Evolutionary conservation across 2,113 vertebrate species (phyloP).

Genomic region (Phylloscopus whistleri): DNA sequence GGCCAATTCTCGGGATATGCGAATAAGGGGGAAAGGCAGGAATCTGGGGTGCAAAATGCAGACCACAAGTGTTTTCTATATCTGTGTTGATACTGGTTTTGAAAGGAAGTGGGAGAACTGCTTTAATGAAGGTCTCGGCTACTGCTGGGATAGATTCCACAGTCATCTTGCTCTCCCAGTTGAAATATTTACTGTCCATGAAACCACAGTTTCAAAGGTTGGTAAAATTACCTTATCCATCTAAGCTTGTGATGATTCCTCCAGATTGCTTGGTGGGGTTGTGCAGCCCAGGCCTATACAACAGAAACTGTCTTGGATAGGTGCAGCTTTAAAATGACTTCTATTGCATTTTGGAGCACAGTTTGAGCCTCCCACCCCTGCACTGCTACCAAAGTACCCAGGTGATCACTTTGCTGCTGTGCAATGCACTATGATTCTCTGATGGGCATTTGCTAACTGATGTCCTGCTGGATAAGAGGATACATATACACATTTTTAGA

Average conservation of each 20-base stretch:
- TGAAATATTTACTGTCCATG: background rate
- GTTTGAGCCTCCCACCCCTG: background rate
- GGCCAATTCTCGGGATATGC: background rate
- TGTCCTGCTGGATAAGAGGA: background rate
- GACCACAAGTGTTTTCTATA: background rate
- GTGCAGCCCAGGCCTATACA: background rate
- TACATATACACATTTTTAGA: background rate
- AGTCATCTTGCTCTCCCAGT: background rate
- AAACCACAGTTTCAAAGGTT: background rate
- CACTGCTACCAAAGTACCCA: background rate
- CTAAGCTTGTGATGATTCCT: background rate
- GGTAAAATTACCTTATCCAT: background rate
- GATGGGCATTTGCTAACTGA: background rate
- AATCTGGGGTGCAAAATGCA: background rate
- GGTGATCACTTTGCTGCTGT: background rate
- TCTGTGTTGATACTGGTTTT: background rate
- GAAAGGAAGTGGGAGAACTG: background rate
- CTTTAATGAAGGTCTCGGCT: background rate
- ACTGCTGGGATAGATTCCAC: background rate
- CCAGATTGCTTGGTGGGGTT: background rate
- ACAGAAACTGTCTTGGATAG: background rate
- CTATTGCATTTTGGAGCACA: background rate
- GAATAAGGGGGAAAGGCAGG: background rate
- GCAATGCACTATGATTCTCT: background rate
- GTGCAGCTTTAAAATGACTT: background rate